Conservation (phyloP, 2,888 invertebrate species). For the Bhutanitis thaidina region DNA sequence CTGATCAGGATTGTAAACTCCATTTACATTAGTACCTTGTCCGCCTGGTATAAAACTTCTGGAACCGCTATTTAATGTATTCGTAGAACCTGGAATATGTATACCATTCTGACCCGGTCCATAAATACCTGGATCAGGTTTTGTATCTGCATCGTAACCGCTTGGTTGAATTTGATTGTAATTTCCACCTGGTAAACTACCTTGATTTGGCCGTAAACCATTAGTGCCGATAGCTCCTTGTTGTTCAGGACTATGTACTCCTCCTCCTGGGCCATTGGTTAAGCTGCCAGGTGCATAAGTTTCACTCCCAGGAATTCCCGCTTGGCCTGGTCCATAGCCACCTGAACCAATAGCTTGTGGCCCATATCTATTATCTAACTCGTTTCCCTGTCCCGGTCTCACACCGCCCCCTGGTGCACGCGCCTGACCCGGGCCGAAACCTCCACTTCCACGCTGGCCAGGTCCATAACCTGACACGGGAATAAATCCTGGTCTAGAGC, state of each 20-base stretch:
- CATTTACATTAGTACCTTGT: not conserved
- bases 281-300: slow-evolving; percentile 10
- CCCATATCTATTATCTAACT: not conserved
- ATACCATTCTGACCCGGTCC: slow-evolving; percentile 2
- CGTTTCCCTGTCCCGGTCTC: not conserved
- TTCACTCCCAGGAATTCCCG: not conserved
- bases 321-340: slow-evolving; percentile 12
- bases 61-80: not conserved
- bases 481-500: not conserved
- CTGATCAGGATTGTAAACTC: not conserved
- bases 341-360: slow-evolving; percentile 2
- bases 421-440: slow-evolving; percentile 13
- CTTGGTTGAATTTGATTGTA: slow-evolving; percentile 1
- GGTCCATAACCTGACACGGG: slow-evolving; percentile 1
- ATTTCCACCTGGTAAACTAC: not conserved
- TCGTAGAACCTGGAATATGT: not conserved
- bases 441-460: slow-evolving; percentile 19
- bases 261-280: not conserved
- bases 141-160: not conserved
- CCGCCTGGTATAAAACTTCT: not conserved
- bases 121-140: not conserved
- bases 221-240: not conserved
- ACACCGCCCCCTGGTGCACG: not conserved
- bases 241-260: not conserved
- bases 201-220: not conserved